Conservation (phyloP, 2,113 vertebrate genomes). For the Leptobrachium leishanense region DNA sequence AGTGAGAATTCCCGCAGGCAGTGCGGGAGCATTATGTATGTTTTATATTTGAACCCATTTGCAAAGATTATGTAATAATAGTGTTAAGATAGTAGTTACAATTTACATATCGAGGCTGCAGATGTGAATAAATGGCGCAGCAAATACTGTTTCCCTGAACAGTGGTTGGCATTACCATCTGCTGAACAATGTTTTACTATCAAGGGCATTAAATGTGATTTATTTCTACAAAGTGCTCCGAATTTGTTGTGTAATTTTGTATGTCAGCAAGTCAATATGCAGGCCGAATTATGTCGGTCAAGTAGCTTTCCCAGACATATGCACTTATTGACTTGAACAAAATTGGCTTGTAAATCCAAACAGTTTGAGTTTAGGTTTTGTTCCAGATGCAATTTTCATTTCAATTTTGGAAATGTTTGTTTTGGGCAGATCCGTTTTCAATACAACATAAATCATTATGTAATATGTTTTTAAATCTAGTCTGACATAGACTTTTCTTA, state of each 20-base stretch:
- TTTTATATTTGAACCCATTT: too few species aligned
- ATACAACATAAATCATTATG: not conserved
- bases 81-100: too few species aligned
- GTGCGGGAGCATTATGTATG: too few species aligned
- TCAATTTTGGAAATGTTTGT: not conserved
- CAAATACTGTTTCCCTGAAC: not conserved
- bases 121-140: too few species aligned
- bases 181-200: not conserved
- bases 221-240: not conserved
- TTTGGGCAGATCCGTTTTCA: not conserved
- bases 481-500: not conserved
- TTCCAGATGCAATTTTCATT: not conserved
- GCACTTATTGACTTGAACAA: conserved; percentile 8
- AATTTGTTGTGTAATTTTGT: conserved; percentile 12
- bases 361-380: not conserved
- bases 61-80: too few species aligned
- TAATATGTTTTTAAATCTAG: not conserved
- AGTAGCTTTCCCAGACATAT: not conserved
- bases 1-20: too few species aligned
- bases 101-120: too few species aligned
- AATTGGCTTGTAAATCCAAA: not conserved
- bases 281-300: conserved; percentile 14
- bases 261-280: conserved; percentile 7
- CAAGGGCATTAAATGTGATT: not conserved
- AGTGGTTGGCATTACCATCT: not conserved